Evolutionary conservation across 2,797 vertebrate genomes (phyloP), one percentile per base, ranked within the genome.

Genomic region (Chrosomus eos): DNA sequence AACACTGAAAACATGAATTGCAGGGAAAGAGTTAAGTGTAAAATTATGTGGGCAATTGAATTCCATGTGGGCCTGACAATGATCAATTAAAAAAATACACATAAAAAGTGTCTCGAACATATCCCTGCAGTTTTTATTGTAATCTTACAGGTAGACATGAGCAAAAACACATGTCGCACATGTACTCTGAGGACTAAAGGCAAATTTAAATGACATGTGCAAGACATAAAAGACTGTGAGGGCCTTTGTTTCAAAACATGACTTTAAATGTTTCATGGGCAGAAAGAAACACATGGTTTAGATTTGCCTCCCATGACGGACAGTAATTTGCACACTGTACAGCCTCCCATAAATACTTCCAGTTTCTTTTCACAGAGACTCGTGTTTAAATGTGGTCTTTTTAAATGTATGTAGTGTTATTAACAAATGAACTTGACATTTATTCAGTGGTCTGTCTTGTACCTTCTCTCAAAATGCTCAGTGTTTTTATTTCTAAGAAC

Each of bases 291-390:
- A 3, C 45, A 80, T 72, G 55, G 23, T 84, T 77, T 74, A 14
- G 9, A 85, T 81, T 55, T 77, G 60, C 55, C 80, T 51, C 85
- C 53, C 81, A 92, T 93, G 88, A 94, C 93, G 93, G 90, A 85
- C 76, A 91, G 94, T 94, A 93, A 68, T 70, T 96, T 96, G 95
- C 96, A 96, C 91, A 94, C 89, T 98, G 97, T 98, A 97, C 96
- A 98, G 97, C 97, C 96, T 95, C 94, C 93, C 93, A 92, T 93
- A 94, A 93, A 92, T 92, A 84, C 82, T 82, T 80, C 71, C 81
- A 62, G 55, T 83, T 75, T 53, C 91, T 90, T 90, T 91, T 91
- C 95, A 93, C 94, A 92, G 90, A 93, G 95, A 91, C 95, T 94
- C 93, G 92, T 96, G 95, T 95, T 94, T 94, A 94, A 77, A 94